Percentiles rank a stretch among this genome's conserved stretches.
Evolutionary conservation across 2,113 vertebrate species (phyloP).

Genomic region (Epinephelus fuscoguttatus): DNA sequence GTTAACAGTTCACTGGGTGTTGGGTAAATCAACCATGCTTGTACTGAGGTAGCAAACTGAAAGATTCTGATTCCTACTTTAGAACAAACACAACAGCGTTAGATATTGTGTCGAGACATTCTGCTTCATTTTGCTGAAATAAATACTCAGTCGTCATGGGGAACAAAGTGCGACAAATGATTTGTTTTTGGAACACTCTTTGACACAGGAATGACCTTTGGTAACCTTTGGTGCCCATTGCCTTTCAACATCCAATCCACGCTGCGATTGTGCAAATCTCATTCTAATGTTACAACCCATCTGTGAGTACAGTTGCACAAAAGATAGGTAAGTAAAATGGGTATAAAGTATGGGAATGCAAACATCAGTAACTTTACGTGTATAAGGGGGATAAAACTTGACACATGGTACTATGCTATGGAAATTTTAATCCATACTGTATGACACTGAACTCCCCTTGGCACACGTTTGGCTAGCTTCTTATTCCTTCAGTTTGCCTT

Average conservation of each 20-base stretch:
- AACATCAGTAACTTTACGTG: conserved; percentile 35
- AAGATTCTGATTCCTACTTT: not conserved
- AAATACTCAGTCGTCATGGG: conserved; percentile 21
- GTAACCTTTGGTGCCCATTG: conserved; percentile 11
- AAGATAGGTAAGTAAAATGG: conserved; percentile 7
- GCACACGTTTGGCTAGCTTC: not conserved
- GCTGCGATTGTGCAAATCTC: conserved; percentile 47
- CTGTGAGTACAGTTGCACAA: conserved; percentile 13
- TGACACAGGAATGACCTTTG: conserved; percentile 56
- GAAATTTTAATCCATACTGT: conserved; percentile 27
- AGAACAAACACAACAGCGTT: conserved; percentile 11
- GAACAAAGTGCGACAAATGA: conserved; percentile 25
- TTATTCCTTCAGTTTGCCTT: conserved; percentile 91
- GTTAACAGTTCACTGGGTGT: conserved; percentile 15
- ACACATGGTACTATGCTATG: conserved; percentile 29
- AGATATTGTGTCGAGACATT: conserved; percentile 24
- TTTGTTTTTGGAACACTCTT: conserved; percentile 25
- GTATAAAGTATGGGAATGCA: conserved; percentile 42
- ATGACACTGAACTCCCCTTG: conserved; percentile 25
- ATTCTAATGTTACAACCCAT: not conserved
- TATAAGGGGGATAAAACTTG: conserved; percentile 5
- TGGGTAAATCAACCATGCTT: conserved; percentile 16
- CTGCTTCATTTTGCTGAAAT: conserved; percentile 35
- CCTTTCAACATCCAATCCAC: conserved; percentile 33
- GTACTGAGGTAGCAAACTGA: conserved; percentile 71